Conservation (phyloP, 2,113 vertebrate genomes). For the Archocentrus centrarchus region DNA sequence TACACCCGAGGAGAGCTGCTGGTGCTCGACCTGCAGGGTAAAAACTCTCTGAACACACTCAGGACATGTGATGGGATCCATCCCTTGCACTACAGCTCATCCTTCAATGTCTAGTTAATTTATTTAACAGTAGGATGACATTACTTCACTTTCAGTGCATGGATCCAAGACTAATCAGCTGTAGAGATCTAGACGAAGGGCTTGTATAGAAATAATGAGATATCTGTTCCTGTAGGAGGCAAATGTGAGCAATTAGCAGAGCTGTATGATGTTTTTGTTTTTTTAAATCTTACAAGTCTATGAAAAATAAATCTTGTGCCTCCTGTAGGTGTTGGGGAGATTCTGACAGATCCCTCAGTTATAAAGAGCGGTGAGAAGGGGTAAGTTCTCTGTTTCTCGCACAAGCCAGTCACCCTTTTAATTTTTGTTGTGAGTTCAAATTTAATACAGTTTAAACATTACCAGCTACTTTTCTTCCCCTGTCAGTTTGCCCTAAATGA, state of each 20-base stretch:
- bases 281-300: not conserved
- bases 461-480: not conserved
- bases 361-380: constrained; percentile 99
- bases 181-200: not conserved
- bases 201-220: not conserved
- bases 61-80: not conserved
- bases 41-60: not conserved
- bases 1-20: constrained; percentile 95
- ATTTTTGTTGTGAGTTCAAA: not conserved
- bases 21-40: constrained; percentile 97
- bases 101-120: not conserved
- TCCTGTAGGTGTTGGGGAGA: constrained; percentile 93
- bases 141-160: not conserved
- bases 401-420: not conserved
- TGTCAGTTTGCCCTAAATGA: not conserved
- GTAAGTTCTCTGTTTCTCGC: constrained; percentile 73
- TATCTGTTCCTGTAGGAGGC: not conserved
- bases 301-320: constrained; percentile 1
- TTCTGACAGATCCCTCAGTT: constrained; percentile 97
- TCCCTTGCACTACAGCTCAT: not conserved
- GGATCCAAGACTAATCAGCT: not conserved
- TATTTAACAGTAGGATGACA: not conserved
- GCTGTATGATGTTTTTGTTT: not conserved
- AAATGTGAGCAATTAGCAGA: not conserved
- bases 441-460: not conserved